Evolutionary conservation across 2,888 invertebrate genomes (phyloP).

Genomic region (Conomelus anceps): DNA sequence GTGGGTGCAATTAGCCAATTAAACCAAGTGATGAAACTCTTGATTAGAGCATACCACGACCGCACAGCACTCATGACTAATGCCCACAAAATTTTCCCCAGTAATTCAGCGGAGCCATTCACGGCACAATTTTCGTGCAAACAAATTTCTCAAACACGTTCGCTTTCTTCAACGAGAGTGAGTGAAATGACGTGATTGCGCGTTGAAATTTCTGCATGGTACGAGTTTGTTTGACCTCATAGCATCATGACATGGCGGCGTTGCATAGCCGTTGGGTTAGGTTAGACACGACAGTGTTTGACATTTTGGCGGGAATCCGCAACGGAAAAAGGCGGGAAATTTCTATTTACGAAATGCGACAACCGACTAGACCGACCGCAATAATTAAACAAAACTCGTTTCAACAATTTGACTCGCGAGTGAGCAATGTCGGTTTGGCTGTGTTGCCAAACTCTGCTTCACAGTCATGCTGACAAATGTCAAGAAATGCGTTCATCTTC

Average conservation of each 20-base stretch:
- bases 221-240: background rate
- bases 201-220: background rate
- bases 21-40: background rate
- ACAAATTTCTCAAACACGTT: background rate
- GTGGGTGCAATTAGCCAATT: background rate
- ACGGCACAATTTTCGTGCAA: background rate
- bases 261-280: background rate
- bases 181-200: too few species aligned
- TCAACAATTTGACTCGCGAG: background rate
- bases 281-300: background rate
- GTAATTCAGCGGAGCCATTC: background rate
- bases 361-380: background rate
- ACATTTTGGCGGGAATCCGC: background rate
- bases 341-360: background rate
- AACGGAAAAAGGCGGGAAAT: background rate
- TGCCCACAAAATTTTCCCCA: background rate
- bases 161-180: too few species aligned
- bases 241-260: background rate
- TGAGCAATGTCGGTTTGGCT: background rate
- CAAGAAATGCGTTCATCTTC: background rate
- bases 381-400: background rate
- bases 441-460: background rate
- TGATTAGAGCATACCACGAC: background rate
- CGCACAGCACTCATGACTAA: background rate
- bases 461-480: background rate